phyloP scores from a whole-genome alignment of 2,888 invertebrate species.

The Chaitophorus viminalis region DNA sequence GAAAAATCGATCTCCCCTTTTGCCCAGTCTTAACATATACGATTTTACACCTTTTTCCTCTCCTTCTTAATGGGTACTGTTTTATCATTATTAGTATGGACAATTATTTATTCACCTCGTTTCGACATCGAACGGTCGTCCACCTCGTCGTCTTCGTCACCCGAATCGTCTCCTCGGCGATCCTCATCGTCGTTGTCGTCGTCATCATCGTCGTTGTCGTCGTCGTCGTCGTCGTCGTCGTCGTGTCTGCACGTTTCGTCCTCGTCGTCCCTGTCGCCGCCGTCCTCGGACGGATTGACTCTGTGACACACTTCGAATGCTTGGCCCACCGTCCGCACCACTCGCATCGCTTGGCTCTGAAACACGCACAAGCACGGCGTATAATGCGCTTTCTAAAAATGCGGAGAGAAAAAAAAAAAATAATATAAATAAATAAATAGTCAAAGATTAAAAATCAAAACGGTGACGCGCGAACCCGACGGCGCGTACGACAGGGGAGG shows the following conservation, averaged over 20 bases:
- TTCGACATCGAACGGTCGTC: slow-evolving; percentile 41
- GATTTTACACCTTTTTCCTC: neutral
- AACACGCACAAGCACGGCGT: slow-evolving; percentile 65
- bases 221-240: slow-evolving; percentile 59
- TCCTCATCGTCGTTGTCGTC: slow-evolving; percentile 65
- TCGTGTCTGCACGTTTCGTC: slow-evolving; percentile 66
- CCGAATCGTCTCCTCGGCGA: slow-evolving; percentile 65
- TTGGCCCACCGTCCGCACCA: slow-evolving; percentile 98
- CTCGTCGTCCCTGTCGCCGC: slow-evolving; percentile 66
- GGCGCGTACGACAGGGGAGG: no score
- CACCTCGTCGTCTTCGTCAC: slow-evolving; percentile 53
- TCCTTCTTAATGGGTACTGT: neutral
- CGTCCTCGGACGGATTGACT: slow-evolving; percentile 69
- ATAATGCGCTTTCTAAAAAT: slow-evolving; percentile 31
- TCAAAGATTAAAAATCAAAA: slow-evolving; percentile 4
- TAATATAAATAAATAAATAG: neutral
- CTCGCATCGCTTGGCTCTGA: slow-evolving; percentile 98
- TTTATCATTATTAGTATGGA: neutral
- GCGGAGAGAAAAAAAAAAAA: neutral
- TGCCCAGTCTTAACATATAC: neutral
- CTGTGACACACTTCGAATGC: slow-evolving; percentile 99
- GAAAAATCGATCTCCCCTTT: slow-evolving; percentile 23
- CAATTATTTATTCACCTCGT: slow-evolving; percentile 26
- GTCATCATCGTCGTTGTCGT: slow-evolving; percentile 64
- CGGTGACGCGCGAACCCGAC: neutral